These are phyloP conservation scores for Onychostoma macrolepis DNA, from an alignment of 2,113 vertebrate species.

Conservation along the genomic window DNA sequence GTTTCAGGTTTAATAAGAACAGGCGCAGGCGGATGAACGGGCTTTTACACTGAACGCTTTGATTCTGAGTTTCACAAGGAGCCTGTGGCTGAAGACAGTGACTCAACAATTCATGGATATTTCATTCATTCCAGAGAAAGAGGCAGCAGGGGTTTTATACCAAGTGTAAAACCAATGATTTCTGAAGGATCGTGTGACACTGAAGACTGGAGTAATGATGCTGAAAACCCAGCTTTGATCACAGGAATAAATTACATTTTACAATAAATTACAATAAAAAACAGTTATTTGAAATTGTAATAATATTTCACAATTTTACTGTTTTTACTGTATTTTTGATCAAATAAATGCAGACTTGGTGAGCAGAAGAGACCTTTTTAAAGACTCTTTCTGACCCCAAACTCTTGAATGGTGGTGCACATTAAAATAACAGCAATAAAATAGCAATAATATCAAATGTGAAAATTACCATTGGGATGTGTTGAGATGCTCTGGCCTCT, in stretches of 20 bases:
- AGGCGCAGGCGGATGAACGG: not conserved
- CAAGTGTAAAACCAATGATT: not conserved
- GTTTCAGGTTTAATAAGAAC: conserved; percentile 19
- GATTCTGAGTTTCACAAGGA: not conserved
- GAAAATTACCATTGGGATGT: not conserved
- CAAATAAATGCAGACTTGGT: not conserved
- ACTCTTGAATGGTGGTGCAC: too few species aligned
- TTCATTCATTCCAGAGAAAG: not conserved
- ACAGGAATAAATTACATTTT: not conserved
- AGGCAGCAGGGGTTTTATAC: not conserved
- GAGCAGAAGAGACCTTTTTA: not conserved
- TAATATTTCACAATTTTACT: too few species aligned
- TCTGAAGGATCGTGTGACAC: not conserved
- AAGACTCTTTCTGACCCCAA: too few species aligned
- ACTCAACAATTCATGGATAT: not conserved
- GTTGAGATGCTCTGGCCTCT: not conserved
- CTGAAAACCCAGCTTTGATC: not conserved
- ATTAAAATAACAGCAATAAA: not conserved
- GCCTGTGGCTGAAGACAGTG: not conserved
- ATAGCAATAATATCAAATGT: not conserved
- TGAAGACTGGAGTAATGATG: not conserved
- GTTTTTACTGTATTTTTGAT: too few species aligned
- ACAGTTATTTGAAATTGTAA: too few species aligned
- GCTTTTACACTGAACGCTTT: not conserved
- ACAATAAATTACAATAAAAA: not conserved